A percentile compares a stretch with the other conserved stretches of the same genome.
These are phyloP conservation scores for Cossypha dichroa DNA, from an alignment of 2,797 vertebrate species.

Conservation along the genomic window DNA sequence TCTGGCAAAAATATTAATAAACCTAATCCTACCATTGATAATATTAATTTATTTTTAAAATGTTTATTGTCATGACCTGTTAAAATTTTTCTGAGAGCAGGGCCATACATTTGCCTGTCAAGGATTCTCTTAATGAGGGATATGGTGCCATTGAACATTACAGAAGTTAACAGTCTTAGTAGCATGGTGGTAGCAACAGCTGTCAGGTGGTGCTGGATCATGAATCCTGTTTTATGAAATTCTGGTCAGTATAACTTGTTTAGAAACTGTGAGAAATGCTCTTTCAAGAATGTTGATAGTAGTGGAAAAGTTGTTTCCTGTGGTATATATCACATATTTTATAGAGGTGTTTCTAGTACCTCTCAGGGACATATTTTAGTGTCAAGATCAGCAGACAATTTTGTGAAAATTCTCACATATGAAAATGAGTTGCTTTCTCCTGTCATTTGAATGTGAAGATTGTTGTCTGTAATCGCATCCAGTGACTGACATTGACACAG, in stretches of 20 bases:
- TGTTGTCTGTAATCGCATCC: background rate
- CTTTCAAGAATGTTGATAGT: background rate
- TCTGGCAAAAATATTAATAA: background rate
- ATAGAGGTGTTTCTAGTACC: background rate
- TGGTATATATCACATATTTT: background rate
- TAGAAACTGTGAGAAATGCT: background rate
- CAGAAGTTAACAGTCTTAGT: background rate
- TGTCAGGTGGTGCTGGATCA: conserved; percentile 6
- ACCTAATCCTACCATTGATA: background rate
- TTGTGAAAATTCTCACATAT: background rate
- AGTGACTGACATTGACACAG: background rate
- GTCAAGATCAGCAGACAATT: background rate
- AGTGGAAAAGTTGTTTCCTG: background rate
- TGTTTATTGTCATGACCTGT: background rate
- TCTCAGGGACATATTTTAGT: background rate
- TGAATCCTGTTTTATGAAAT: conserved; percentile 6
- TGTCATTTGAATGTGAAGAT: background rate
- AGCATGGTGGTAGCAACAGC: background rate
- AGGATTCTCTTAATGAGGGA: background rate
- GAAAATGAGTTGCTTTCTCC: background rate
- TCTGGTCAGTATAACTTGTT: background rate
- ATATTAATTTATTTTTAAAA: background rate
- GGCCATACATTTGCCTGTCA: background rate
- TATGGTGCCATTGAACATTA: background rate
- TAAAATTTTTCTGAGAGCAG: background rate